Percentiles rank a stretch among this genome's conserved stretches.
Evolutionary conservation across 2,888 invertebrate genomes (phyloP).

Genomic region (Cheilosia variabilis): DNA sequence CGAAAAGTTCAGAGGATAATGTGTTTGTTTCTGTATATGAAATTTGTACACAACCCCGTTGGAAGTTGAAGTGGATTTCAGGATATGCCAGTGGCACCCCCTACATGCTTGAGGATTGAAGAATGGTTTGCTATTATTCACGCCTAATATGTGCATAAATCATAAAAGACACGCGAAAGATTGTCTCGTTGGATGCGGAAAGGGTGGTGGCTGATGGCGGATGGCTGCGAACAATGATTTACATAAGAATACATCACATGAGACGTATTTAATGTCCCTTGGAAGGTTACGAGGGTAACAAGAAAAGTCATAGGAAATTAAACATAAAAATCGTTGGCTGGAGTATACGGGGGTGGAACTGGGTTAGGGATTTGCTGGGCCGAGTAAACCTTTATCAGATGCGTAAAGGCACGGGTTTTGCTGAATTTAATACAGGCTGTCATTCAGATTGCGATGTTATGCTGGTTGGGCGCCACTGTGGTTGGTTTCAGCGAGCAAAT

Average conservation of each 20-base stretch:
- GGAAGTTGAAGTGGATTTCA: conserved; percentile 12
- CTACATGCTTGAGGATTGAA: not conserved
- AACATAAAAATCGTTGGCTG: conserved; percentile 10
- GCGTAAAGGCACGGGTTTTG: not conserved
- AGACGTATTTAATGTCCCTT: conserved; percentile 34
- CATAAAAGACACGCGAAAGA: conserved; percentile 25
- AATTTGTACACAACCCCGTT: conserved; percentile 4
- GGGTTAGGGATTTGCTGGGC: not conserved
- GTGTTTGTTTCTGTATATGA: conserved; percentile 35
- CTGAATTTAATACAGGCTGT: too few relatives aligned
- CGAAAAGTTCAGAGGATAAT: conserved; percentile 16
- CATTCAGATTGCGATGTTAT: too few relatives aligned
- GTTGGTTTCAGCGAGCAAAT: too few relatives aligned
- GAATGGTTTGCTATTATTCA: conserved; percentile 37
- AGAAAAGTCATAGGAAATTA: conserved; percentile 15
- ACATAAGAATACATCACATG: conserved; percentile 10
- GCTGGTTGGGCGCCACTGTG: too few relatives aligned
- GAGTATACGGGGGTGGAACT: too few relatives aligned
- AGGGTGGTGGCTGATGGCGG: not conserved
- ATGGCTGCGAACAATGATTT: conserved; percentile 28
- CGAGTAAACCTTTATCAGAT: not conserved
- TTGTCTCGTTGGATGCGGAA: not conserved
- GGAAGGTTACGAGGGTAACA: conserved; percentile 33
- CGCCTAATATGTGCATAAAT: conserved; percentile 39
- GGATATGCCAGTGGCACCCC: not conserved